phyloP scores from a whole-genome alignment of 1,140 invertebrate species.

The Piezodorus guildinii region DNA sequence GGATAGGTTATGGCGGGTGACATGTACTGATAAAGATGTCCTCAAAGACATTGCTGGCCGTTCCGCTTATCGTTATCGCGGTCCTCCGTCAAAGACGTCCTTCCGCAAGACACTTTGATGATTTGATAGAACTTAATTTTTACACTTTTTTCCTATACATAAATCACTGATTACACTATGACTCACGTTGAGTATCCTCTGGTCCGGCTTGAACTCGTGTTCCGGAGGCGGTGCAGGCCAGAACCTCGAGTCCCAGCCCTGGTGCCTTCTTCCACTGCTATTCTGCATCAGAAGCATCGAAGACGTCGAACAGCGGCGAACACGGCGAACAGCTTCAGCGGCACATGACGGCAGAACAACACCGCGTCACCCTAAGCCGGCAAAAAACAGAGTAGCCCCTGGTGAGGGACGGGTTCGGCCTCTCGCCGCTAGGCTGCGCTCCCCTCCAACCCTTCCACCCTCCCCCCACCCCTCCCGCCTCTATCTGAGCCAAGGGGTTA shows the following conservation, averaged over 20 bases:
- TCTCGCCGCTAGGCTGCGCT: not conserved
- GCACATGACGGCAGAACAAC: not conserved
- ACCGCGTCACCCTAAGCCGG: not conserved
- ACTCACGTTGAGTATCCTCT: slow-evolving; percentile 9
- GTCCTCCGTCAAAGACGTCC: too few relatives aligned
- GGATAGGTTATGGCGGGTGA: too few relatives aligned
- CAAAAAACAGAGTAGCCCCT: slow-evolving; percentile 7
- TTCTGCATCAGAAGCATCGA: slow-evolving; percentile 8
- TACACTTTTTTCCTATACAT: too few relatives aligned
- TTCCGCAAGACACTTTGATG: too few relatives aligned
- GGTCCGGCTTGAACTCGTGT: slow-evolving; percentile 1
- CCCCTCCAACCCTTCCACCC: slow-evolving; percentile 2
- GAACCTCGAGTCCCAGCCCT: slow-evolving; percentile 7
- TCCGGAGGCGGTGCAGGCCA: slow-evolving; percentile 1
- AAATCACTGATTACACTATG: too few relatives aligned
- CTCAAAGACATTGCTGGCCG: too few relatives aligned
- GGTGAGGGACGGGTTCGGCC: not conserved
- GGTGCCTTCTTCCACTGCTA: slow-evolving; percentile 4
- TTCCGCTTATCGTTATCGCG: too few relatives aligned
- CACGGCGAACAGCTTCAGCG: not conserved
- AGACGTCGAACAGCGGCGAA: not conserved
- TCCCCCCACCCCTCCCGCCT: not conserved
- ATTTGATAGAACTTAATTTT: too few relatives aligned
- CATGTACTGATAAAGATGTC: too few relatives aligned
- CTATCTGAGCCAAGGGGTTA: not conserved